Conservation (phyloP, 53 echinoderm and acorn worm genomes). For the Luidia sarsii region DNA sequence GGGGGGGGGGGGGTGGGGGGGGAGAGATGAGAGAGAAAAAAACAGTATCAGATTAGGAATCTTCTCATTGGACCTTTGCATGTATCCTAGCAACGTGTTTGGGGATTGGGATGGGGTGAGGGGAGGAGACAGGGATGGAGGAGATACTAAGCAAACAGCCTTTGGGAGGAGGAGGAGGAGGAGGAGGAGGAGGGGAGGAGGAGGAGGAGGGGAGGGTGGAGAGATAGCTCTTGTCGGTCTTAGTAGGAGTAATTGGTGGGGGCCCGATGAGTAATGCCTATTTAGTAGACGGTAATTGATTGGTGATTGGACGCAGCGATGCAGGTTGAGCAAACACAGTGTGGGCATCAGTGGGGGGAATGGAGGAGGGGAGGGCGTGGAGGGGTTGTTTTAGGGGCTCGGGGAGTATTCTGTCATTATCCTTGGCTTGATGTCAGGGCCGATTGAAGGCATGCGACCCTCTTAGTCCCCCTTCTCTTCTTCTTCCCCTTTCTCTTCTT, state of each 20-base stretch:
- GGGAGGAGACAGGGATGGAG: not conserved
- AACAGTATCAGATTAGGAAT: slow-evolving; percentile 47
- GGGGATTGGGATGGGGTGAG: not conserved
- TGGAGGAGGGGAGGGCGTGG: not conserved
- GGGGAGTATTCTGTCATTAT: too few relatives aligned
- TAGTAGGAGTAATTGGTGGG: slow-evolving; percentile 31
- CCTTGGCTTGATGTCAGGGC: too few relatives aligned
- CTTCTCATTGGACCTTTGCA: slow-evolving; percentile 24
- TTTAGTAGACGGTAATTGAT: slow-evolving; percentile 59
- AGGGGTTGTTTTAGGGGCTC: too few relatives aligned
- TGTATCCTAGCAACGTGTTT: slow-evolving; percentile 34
- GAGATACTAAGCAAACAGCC: too few relatives aligned
- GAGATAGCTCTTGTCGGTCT: slow-evolving; percentile 25
- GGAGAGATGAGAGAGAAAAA: not conserved
- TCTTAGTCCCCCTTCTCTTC: too few relatives aligned
- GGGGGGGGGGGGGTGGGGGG: not conserved
- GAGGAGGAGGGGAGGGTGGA: not conserved
- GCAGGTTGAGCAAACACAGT: slow-evolving; percentile 47
- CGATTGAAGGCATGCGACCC: too few relatives aligned
- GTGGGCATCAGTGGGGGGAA: not conserved
- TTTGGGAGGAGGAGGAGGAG: not conserved
- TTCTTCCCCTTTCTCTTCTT: too few relatives aligned
- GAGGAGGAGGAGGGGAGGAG: not conserved
- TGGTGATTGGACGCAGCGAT: slow-evolving; percentile 54
- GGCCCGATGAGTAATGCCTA: slow-evolving; percentile 54